Base-by-base conservation (phyloP, 2,888 invertebrate species). In the Caradrina kadenii region DNA sequence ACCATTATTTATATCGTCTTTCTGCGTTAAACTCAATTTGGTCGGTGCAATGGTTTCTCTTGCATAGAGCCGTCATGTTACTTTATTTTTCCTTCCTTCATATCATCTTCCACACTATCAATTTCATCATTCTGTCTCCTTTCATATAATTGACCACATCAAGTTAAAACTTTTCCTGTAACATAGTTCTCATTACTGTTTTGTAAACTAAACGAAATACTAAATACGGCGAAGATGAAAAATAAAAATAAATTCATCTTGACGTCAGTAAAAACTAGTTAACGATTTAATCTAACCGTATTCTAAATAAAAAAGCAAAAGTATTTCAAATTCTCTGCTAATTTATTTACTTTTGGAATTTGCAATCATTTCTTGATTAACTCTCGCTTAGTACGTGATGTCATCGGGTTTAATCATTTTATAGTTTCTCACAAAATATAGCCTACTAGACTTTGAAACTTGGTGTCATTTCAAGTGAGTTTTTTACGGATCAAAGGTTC, bases 341-440 rank as follows among this genome's bases (percentile, higher is more conserved):
- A 77, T 77, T 78, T 78, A 77, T 73, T 73, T 73, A 68, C 58
- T 60, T 54, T 63, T 67, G 17, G 49, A 53, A 72, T 63, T 61
- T 67, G 58, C 72, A 60, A 72, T 61, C 17, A 58, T 61, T 72
- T 78, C 76, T 76, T 70, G 70, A 50, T 76, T 48, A 63, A 60
- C 54, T 63, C 58, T 76, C 61, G 62, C 39, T 62, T 50, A 17
- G 45, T 48, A 62, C 52, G 48, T 74, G 56, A 58, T 52, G 45
- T 63, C 39, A 65, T 31, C 6, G 10, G 58, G 11, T 11, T 42
- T 35, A 15, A 67, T 53, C 48, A 0, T 61, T 62, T 73, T 42
- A 35, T 35, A 8, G 39, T 45, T 48, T n/a, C 15, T 39, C 11
- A 11, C 13, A 39, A 11, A 11, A 13, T 13, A 31, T 63, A 1